Percentiles rank a stretch among this genome's conserved stretches.
Conservation (phyloP, 1,140 invertebrate genomes). For the Drosophila nasuta region DNA sequence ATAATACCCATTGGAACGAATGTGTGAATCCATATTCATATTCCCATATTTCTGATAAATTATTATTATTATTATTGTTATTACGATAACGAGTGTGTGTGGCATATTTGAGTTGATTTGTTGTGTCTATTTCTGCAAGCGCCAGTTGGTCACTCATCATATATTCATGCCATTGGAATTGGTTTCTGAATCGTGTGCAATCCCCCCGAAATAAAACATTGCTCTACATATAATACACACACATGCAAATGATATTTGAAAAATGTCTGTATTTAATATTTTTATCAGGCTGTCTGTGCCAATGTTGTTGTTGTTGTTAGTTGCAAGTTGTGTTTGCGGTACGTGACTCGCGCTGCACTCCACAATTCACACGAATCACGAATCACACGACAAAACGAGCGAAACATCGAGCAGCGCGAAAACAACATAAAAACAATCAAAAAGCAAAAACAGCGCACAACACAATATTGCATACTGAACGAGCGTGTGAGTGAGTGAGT, state of each 20-base stretch:
- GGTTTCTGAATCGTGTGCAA: slow-evolving; percentile 35
- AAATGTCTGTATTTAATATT: slow-evolving; percentile 48
- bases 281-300: slow-evolving; percentile 53
- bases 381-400: slow-evolving; percentile 13
- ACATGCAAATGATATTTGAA: slow-evolving; percentile 46
- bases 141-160: slow-evolving; percentile 6
- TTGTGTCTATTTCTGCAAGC: slow-evolving; percentile 16
- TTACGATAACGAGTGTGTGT: slow-evolving; percentile 16
- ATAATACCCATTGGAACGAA: slow-evolving; percentile 13
- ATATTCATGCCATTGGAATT: slow-evolving; percentile 39
- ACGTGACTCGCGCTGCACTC: slow-evolving; percentile 65
- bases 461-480: slow-evolving; percentile 38
- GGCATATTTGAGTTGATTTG: slow-evolving; percentile 29
- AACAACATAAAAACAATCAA: slow-evolving; percentile 7
- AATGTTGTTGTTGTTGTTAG: slow-evolving; percentile 38
- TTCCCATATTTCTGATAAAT: neutral
- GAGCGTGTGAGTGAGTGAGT: slow-evolving; percentile 1
- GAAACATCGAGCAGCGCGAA: slow-evolving; percentile 30
- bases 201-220: slow-evolving; percentile 8
- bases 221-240: slow-evolving; percentile 9
- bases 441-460: slow-evolving; percentile 25
- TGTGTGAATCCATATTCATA: neutral
- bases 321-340: slow-evolving; percentile 43
- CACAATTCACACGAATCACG: slow-evolving; percentile 70
- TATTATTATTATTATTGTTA: slow-evolving; percentile 18